phyloP scores from a whole-genome alignment of 2,797 vertebrate species.

The Alectoris magna region DNA sequence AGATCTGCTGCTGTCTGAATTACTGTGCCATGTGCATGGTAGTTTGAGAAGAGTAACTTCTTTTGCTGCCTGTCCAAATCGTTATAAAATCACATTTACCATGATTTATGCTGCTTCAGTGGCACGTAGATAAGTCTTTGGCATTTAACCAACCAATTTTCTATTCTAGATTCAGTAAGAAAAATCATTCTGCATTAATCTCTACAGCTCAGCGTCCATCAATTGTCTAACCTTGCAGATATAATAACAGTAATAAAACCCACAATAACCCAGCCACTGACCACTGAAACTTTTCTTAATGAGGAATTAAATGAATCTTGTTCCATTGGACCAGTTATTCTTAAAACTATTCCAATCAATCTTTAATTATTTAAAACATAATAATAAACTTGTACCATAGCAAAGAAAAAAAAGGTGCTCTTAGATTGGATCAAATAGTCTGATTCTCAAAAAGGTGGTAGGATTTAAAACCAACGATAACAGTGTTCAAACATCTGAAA shows the following conservation, averaged over 20 bases:
- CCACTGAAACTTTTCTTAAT: background rate
- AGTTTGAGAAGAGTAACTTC: background rate
- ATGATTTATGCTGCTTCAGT: background rate
- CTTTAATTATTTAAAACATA: background rate
- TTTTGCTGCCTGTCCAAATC: background rate
- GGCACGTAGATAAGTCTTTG: conserved; percentile 25
- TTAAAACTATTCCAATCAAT: background rate
- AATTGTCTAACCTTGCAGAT: conserved; percentile 32
- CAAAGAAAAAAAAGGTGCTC: background rate
- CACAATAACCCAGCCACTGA: background rate
- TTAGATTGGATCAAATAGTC: background rate
- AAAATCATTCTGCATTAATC: conserved; percentile 45
- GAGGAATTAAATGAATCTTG: background rate
- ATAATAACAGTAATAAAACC: background rate
- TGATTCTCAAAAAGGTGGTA: background rate
- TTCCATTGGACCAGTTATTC: background rate
- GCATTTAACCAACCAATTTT: conserved; percentile 43
- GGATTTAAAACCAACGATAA: background rate
- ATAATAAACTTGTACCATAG: background rate
- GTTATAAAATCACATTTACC: conserved; percentile 8
- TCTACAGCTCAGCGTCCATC: background rate
- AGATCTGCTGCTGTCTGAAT: background rate
- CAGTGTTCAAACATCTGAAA: background rate
- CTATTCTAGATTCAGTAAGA: conserved; percentile 15
- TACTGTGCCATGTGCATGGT: background rate